phyloP scores from a whole-genome alignment of 1,140 invertebrate species.

The Atta texana region DNA sequence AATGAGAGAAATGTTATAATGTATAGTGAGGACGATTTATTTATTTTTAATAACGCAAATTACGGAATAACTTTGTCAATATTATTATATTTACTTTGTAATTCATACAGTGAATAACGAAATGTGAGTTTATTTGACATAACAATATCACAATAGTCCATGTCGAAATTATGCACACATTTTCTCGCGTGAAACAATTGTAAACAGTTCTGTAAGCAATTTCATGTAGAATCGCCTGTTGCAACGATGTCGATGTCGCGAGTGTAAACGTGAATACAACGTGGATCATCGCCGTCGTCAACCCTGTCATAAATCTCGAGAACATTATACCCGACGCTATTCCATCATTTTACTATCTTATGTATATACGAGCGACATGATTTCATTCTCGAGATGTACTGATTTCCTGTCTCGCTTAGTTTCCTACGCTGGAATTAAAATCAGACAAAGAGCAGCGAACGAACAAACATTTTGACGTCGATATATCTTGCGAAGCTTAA shows the following conservation, averaged over 20 bases:
- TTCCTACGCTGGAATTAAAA: background rate
- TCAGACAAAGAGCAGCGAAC: background rate
- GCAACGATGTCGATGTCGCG: conserved; percentile 21
- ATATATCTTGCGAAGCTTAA: background rate
- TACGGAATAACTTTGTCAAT: background rate
- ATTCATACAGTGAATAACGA: background rate
- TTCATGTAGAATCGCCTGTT: conserved; percentile 32
- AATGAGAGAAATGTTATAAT: background rate
- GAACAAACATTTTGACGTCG: background rate
- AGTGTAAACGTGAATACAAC: conserved; percentile 21
- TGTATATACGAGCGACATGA: background rate
- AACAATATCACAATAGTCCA: no score
- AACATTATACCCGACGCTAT: background rate
- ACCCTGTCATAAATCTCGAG: background rate
- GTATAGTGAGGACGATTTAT: background rate
- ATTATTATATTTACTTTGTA: background rate
- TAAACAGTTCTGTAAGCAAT: conserved; percentile 28
- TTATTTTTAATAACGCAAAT: conserved; percentile 5
- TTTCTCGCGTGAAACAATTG: conserved; percentile 5
- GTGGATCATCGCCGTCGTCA: conserved; percentile 2
- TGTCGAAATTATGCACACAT: conserved; percentile 11
- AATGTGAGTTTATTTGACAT: background rate
- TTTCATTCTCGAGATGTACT: conserved; percentile 20
- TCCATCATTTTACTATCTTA: conserved; percentile 39
- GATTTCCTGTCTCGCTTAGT: conserved; percentile 8